Conservation (phyloP, 2,113 vertebrate species). For the Oenanthe melanoleuca region DNA sequence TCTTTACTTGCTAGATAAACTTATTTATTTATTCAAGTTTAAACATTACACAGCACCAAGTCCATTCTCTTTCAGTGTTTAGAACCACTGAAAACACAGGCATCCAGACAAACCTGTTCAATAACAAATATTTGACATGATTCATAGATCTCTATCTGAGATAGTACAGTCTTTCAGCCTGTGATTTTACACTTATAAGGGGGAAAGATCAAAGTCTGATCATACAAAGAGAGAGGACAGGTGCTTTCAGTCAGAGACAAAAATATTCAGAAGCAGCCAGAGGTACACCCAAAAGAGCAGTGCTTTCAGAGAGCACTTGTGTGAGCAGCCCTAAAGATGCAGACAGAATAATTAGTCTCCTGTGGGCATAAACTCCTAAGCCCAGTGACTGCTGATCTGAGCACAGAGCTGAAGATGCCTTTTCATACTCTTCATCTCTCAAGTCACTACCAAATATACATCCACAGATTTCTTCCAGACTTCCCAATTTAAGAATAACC, state of each 20-base stretch:
- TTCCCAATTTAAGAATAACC: background rate
- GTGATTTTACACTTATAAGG: background rate
- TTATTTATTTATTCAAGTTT: slow-evolving; percentile 27
- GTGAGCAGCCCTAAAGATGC: background rate
- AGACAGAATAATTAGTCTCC: background rate
- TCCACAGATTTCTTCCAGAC: background rate
- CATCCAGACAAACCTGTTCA: background rate
- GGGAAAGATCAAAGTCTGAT: background rate
- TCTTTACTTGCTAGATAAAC: background rate
- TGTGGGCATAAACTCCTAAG: background rate
- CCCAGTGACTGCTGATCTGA: background rate
- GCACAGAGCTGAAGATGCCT: background rate
- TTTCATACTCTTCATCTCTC: background rate
- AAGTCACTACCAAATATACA: background rate
- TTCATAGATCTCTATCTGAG: background rate
- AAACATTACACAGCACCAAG: background rate
- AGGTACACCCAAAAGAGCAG: background rate
- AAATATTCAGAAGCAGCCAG: background rate
- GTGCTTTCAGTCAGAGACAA: background rate
- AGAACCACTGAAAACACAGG: background rate
- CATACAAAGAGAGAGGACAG: background rate
- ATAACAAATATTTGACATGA: slow-evolving; percentile 17
- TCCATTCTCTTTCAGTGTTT: background rate
- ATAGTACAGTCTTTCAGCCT: background rate
- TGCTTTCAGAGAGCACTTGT: background rate